A percentile compares a stretch with the other conserved stretches of the same genome.
These are phyloP conservation scores for Turdus rufiventris DNA, from an alignment of 2,113 vertebrate genomes.

Conservation along the genomic window DNA sequence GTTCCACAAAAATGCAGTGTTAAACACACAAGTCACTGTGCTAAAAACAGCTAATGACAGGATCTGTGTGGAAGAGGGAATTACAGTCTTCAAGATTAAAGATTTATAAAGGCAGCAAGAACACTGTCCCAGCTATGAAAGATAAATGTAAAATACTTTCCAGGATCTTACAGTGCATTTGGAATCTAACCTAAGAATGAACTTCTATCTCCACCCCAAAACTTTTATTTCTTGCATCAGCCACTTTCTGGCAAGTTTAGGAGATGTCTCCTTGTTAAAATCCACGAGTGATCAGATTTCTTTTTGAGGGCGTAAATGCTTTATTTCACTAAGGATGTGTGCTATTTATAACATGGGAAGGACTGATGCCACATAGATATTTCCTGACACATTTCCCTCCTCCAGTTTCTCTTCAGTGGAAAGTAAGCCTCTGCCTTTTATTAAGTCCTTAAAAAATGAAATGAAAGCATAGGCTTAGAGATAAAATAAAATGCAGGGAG, in stretches of 20 bases:
- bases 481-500: not conserved
- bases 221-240: not conserved
- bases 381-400: slow-evolving; percentile 27
- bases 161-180: not conserved
- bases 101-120: not conserved
- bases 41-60: not conserved
- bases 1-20: not conserved
- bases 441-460: not conserved
- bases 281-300: not conserved
- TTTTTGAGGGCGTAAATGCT: slow-evolving; percentile 9
- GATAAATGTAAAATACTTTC: not conserved
- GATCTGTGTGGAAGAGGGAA: not conserved
- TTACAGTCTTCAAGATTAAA: not conserved
- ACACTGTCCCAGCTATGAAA: not conserved
- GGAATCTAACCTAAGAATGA: not conserved
- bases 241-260: not conserved
- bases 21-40: not conserved
- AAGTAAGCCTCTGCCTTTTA: slow-evolving; percentile 3
- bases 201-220: not conserved
- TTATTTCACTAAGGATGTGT: slow-evolving; percentile 1
- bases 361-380: not conserved
- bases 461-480: not conserved
- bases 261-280: slow-evolving; percentile 12
- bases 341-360: not conserved
- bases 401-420: not conserved